These are phyloP conservation scores for Bolinopsis microptera DNA, from an alignment of 37 sponge, comb jelly and placozoan genomes.

Conservation along the genomic window DNA sequence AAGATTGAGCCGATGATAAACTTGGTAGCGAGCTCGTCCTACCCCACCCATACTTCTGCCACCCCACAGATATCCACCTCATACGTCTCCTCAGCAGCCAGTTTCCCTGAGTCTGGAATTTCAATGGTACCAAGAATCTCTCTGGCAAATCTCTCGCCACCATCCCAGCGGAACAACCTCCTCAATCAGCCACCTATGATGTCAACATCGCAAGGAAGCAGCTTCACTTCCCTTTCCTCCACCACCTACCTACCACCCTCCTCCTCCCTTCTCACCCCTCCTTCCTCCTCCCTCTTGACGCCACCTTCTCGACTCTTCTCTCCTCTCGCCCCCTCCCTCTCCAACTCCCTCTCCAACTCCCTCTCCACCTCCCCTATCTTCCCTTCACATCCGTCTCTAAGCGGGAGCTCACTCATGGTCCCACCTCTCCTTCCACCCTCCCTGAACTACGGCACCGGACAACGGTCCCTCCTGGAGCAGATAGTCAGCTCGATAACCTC, in stretches of 20 bases:
- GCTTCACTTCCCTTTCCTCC: background rate
- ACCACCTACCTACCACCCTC: background rate
- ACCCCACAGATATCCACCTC: background rate
- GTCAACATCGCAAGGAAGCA: background rate
- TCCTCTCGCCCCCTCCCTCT: background rate
- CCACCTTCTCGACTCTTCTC: background rate
- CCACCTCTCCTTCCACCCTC: background rate
- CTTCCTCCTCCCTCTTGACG: background rate
- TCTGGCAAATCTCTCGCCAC: background rate
- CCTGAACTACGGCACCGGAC: background rate
- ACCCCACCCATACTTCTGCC: background rate
- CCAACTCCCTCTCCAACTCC: too few relatives aligned
- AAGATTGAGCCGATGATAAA: slow-evolving; percentile 22
- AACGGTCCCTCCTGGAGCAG: slow-evolving; percentile 3
- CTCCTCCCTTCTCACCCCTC: background rate
- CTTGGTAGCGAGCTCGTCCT: background rate
- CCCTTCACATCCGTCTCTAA: background rate
- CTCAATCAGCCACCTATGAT: background rate
- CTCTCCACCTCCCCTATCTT: background rate
- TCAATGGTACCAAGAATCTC: background rate
- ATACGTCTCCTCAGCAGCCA: background rate
- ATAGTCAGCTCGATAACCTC: background rate
- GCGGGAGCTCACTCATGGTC: background rate
- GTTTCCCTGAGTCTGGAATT: background rate
- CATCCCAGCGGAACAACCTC: background rate